Conservation (phyloP, 2,888 invertebrate genomes). For the Blastobasis adustella region DNA sequence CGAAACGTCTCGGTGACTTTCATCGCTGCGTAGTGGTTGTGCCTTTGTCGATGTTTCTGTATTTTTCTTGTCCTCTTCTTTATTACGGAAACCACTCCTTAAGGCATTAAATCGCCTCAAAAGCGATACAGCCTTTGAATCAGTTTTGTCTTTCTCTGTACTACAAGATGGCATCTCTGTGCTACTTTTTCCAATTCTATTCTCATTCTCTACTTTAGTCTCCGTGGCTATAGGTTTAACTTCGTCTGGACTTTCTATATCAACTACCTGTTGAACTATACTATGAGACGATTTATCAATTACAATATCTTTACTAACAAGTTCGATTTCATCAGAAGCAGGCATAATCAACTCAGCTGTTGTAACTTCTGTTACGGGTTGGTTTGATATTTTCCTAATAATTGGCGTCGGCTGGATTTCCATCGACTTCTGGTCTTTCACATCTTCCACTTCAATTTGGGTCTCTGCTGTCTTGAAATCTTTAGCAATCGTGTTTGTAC, state of each 20-base stretch:
- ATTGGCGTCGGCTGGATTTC: constrained; percentile 7
- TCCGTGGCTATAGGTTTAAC: constrained; percentile 43
- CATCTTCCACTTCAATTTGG: constrained; percentile 25
- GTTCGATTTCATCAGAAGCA: constrained; percentile 5
- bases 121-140: constrained; percentile 38
- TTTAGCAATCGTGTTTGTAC: constrained; percentile 26
- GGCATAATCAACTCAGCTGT: not conserved
- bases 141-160: not conserved
- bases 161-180: constrained; percentile 17
- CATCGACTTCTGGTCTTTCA: constrained; percentile 2
- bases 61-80: constrained; percentile 31
- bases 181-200: constrained; percentile 29
- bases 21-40: not conserved
- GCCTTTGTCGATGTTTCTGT: constrained; percentile 11
- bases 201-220: constrained; percentile 52
- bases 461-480: constrained; percentile 25
- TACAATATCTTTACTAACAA: constrained; percentile 12
- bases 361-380: constrained; percentile 11
- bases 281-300: constrained; percentile 43
- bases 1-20: constrained; percentile 41
- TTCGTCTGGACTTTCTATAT: constrained; percentile 43
- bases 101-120: constrained; percentile 49
- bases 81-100: constrained; percentile 35
- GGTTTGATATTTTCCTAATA: constrained; percentile 11
- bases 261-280: constrained; percentile 47